Evolutionary conservation across 2,797 vertebrate species (phyloP), one percentile per base, ranked within the genome.

Genomic region (Rhinella marina): DNA sequence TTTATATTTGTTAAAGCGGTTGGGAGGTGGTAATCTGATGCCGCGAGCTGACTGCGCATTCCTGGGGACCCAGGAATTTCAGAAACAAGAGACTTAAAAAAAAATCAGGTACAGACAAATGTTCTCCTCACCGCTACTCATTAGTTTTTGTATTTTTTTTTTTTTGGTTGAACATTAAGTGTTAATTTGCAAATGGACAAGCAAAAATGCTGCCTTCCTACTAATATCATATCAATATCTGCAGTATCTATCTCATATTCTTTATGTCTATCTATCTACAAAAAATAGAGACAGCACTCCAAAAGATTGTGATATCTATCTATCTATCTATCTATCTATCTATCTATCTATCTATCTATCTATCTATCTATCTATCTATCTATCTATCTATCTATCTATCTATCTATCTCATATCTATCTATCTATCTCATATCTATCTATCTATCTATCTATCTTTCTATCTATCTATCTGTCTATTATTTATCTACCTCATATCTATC

Each of bases 21-120:
- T 56, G 78, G 62, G 77, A 57, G 64, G 82, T 78, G 85, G 88
- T 75, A 82, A 77, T 73, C 61, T n/a, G 84, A 85, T 75, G 21
- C 88, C 27, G 50, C 8, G 25, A 64, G 72, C 83, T 72, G 61
- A 83, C 56, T 59, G 84, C 4, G 75, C 81, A 87, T 81, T 84
- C 56, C 78, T 48, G n/a, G 29, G 72, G 82, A 77, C 48, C 81
- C 50, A 81, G 57, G 48, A 75, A 80, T 27, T 66, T 57, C 48
- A 66, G 57, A 72, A 61, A 89, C 72, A 72, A 68, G 19, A 73
- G 62, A 86, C 48, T 13, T 13, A 72, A 6, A 66, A 8, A 14
- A 29, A 66, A 75, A 80, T 19, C 66, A 76, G 79, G 79, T 87
- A 82, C 9, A 68, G 48, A 48, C 59, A 62, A 12, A 62, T 64